Evolutionary conservation across 2,888 invertebrate species (phyloP).

Genomic region (Plagiodera versicolora): DNA sequence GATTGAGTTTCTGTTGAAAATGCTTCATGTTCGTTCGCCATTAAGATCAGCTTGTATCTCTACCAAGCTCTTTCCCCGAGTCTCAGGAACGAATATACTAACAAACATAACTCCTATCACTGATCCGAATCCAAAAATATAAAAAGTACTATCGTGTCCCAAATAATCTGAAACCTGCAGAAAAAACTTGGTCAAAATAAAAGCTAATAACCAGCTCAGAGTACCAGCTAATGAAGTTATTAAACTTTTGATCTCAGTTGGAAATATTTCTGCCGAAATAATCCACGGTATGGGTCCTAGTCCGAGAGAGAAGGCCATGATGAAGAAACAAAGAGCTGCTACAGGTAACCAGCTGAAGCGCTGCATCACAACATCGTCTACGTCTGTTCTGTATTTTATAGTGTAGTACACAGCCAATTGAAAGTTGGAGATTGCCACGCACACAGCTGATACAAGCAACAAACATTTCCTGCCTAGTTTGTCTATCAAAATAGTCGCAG

Average conservation of each 20-base stretch:
- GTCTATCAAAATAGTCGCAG: constrained; percentile 78
- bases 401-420: constrained; percentile 75
- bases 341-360: constrained; percentile 75
- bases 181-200: constrained; percentile 77
- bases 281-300: constrained; percentile 89
- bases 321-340: constrained; percentile 72
- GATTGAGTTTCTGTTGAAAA: too few species aligned
- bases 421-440: constrained; percentile 71
- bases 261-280: constrained; percentile 81
- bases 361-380: constrained; percentile 54
- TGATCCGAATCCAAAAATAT: constrained; percentile 72
- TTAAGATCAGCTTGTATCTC: constrained; percentile 43
- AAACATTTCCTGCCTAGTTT: constrained; percentile 76
- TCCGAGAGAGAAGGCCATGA: constrained; percentile 76
- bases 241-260: constrained; percentile 75
- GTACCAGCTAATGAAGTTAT: constrained; percentile 79
- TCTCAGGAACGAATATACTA: constrained; percentile 46
- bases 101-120: constrained; percentile 66
- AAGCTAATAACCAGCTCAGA: constrained; percentile 80
- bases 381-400: constrained; percentile 49
- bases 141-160: constrained; percentile 69
- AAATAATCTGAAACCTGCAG: constrained; percentile 60
- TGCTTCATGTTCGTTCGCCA: constrained; percentile 4
- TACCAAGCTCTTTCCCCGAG: constrained; percentile 47
- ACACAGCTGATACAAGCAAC: constrained; percentile 68